These are phyloP conservation scores for Temnothorax rugatulus DNA, from an alignment of 2,888 invertebrate species.

Conservation along the genomic window DNA sequence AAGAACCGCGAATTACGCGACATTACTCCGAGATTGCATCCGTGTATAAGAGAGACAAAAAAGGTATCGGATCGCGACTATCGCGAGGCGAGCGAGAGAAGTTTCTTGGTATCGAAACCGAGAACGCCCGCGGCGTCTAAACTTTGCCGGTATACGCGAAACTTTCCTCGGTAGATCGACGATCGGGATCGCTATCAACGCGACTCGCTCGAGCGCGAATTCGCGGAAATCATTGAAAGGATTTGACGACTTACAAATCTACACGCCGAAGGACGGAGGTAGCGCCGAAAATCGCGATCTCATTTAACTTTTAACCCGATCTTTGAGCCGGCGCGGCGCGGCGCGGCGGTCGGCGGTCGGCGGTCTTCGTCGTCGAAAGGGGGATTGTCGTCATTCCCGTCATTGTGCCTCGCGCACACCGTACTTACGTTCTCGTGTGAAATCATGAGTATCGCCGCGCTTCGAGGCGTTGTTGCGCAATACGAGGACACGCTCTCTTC, in stretches of 20 bases:
- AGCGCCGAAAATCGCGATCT: background rate
- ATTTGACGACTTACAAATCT: background rate
- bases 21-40: background rate
- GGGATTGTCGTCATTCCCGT: background rate
- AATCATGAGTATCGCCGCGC: background rate
- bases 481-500: background rate
- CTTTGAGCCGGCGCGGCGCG: background rate
- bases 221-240: constrained; percentile 9
- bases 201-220: background rate
- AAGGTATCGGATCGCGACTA: background rate
- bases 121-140: constrained; percentile 20
- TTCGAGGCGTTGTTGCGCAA: background rate
- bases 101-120: constrained; percentile 4
- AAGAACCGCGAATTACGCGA: background rate
- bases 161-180: constrained; percentile 9
- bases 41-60: background rate
- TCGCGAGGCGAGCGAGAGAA: background rate
- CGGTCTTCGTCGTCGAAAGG: too few species aligned
- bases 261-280: background rate
- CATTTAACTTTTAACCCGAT: background rate
- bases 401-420: too few species aligned
- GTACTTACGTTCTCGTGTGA: background rate
- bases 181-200: constrained; percentile 8
- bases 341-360: background rate
- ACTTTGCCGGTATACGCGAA: constrained; percentile 14